These are phyloP conservation scores for Drosophila oshimai DNA, from an alignment of 1,140 invertebrate genomes.

Conservation along the genomic window DNA sequence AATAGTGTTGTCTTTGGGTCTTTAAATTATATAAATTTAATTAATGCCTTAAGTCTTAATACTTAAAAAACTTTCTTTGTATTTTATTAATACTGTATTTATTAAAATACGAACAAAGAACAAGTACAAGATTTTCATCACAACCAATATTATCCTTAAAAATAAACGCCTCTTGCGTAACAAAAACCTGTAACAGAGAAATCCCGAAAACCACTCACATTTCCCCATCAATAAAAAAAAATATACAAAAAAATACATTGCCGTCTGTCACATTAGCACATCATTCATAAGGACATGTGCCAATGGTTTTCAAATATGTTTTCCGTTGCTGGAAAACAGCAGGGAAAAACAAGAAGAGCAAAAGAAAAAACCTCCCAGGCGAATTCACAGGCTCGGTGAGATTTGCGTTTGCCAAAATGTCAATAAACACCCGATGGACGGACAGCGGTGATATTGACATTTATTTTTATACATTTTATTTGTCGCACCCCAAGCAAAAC, in stretches of 20 bases:
- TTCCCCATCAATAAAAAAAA: neutral
- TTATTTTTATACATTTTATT: conserved; percentile 65
- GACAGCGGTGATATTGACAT: conserved; percentile 56
- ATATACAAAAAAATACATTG: neutral
- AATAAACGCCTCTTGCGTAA: neutral
- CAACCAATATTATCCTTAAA: neutral
- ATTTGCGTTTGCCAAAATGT: conserved; percentile 80
- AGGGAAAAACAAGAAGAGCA: neutral
- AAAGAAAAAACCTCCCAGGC: conserved; percentile 38
- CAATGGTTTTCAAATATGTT: conserved; percentile 69
- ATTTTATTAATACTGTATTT: no score
- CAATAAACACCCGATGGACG: conserved; percentile 62
- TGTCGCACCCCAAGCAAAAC: neutral
- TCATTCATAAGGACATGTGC: conserved; percentile 82
- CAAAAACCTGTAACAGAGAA: neutral
- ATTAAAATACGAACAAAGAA: no score
- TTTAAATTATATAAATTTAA: no score
- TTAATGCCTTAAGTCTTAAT: no score
- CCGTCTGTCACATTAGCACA: conserved; percentile 76
- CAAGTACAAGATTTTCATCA: no score
- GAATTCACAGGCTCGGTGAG: conserved; percentile 48
- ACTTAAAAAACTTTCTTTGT: no score
- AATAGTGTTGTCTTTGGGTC: no score
- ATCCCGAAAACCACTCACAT: conserved; percentile 3
- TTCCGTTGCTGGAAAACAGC: conserved; percentile 4